Base-by-base conservation (phyloP, 2,888 invertebrate species). In the Hypolimnas misippus region DNA sequence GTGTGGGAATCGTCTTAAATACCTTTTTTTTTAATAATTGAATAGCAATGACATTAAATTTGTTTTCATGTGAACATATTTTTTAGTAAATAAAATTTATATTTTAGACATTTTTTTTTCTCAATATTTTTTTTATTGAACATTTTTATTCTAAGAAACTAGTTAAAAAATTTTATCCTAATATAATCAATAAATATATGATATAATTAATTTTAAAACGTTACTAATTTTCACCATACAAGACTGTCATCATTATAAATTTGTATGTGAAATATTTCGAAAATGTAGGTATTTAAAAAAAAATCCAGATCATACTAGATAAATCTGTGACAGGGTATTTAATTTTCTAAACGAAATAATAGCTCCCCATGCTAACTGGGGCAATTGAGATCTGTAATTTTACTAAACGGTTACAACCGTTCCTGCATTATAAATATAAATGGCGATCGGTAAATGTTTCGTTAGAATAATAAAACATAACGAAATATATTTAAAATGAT, bases 321-420 rank as follows among this genome's bases (percentile, higher is more conserved):
- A 49, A 58, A 58, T 21, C 33, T 46, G 25, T 59, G 25, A 35
- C 44, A 25, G 46, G 14, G 17, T 46, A 29, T 35, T 35, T n/a
- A 44, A 38, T 40, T 29, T n/a, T 44, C 17, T 59, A 42, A 53
- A 59, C 42, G 33, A 25, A 14, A 53, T 59, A 53, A 59, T 59
- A 59, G 53, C 59, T 38, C 53, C 25, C 6, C 46, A 21, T 6
- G 31, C 33, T 44, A 60, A 53, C 46, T 46, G 35, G 59, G 53
- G 59, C 59, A 44, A 16, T 38, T 44, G 44, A 60, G 42, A 25
- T 25, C 35, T 46, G 53, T 21, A 46, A 14, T 25, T 53, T 58
- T n/a, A 42, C 31, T 31, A 52, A 16, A 7, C 50, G 29, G 35
- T 40, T n/a, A 33, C 29, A 57, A 57, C 50, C 40, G 31, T 57